A percentile compares a stretch with the other conserved stretches of the same genome.
Conservation (phyloP, 64 coral and sea anemone genomes). For the Pocillopora verrucosa region DNA sequence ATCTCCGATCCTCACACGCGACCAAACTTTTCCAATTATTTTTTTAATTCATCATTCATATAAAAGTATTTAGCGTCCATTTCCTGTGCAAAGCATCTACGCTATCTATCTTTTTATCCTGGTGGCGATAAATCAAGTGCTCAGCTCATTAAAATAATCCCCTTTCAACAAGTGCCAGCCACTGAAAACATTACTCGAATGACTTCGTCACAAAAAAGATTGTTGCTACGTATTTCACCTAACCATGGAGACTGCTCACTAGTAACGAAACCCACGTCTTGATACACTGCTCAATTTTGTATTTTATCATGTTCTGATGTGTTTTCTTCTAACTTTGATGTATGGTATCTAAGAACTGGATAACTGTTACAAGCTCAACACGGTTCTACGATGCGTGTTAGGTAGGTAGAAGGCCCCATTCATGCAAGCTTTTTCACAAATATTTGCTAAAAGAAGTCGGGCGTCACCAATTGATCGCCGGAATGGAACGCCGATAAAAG, state of each 20-base stretch:
- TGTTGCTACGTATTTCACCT: background rate
- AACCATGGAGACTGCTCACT: too few species aligned
- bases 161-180: too few species aligned
- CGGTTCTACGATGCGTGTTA: background rate
- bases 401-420: background rate
- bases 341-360: too few species aligned
- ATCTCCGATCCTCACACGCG: background rate
- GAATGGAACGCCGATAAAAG: background rate
- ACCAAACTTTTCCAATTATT: conserved; percentile 10
- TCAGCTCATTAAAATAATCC: background rate
- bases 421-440: background rate
- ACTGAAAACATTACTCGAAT: background rate
- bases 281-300: too few species aligned
- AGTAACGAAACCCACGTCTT: too few species aligned
- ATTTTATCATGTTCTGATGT: too few species aligned
- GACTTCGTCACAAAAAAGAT: background rate
- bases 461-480: background rate
- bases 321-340: too few species aligned
- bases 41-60: background rate
- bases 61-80: conserved; percentile 17
- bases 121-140: background rate
- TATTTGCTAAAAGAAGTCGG: background rate
- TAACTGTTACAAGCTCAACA: too few species aligned
- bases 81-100: conserved; percentile 36
- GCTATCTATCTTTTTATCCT: conserved; percentile 9